Base-by-base conservation (phyloP, 2,113 vertebrate species). In the Carlito syrichta region DNA sequence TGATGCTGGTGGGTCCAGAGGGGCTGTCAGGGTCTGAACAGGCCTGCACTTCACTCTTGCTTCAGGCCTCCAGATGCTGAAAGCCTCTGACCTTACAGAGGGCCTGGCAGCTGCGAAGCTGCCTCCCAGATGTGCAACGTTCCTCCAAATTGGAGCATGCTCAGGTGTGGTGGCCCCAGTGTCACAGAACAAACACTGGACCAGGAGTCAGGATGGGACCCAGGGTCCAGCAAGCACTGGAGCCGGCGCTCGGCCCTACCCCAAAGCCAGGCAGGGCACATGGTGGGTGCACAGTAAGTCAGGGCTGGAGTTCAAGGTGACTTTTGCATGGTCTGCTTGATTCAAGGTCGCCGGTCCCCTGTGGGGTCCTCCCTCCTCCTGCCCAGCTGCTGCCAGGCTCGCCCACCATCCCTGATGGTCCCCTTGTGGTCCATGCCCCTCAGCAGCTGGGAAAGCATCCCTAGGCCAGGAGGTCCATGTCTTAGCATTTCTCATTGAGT, bases 221-320 rank as follows among this genome's bases (percentile, higher is more conserved):
- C 63, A 6, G 58, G 43, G 22, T 62, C 48, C 4, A 52, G 83
- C 27, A 35, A 50, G 54, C 54, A 40, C 69, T 60, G 32, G 40
- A 16, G 27, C 0, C 20, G 13, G 35, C 7, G 0, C 43, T 27
- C 22, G 11, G 25, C 13, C 48, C 25, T 25, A 17, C 32, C 73
- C 32, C 20, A 1, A 13, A 71, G 84, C 22, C 71, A 9, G 45
- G 40, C 22, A 40, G 73, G 56, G 74, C n/a, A 2, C 2, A 10
- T 13, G 0, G 27, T 2, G 17, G 54, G 35, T 35, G 6, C 35
- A 1, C 11, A 0, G 2, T 0, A 10, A 0, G 11, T 6, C 11
- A 7, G 58, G 58, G 32, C 8, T 1, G 3, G 71, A 69, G 58
- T 23, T n/a, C 85, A 3, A 45, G 83, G 54, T 23, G 58, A 19